Conservation (phyloP, 2,113 vertebrate genomes). For the Petromus typicus region DNA sequence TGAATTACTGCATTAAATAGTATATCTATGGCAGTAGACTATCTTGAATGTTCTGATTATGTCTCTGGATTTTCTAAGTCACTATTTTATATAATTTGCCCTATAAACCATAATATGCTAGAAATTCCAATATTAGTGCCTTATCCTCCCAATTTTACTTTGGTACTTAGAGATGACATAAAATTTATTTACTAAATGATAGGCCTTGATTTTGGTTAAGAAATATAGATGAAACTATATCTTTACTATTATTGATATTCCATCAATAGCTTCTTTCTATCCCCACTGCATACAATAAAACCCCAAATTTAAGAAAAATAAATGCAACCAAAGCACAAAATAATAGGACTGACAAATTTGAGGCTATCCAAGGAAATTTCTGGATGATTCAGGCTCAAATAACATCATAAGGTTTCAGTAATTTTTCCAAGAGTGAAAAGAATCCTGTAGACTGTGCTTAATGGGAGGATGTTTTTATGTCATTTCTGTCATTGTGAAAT, state of each 20-base stretch:
- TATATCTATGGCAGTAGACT: background rate
- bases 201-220: background rate
- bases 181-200: background rate
- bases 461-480: background rate
- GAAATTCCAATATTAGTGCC: background rate
- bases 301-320: constrained; percentile 47
- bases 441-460: background rate
- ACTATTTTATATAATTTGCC: background rate
- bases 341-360: background rate
- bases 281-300: background rate
- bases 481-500: background rate
- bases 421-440: constrained; percentile 17
- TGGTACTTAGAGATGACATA: background rate
- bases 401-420: constrained; percentile 21
- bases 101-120: background rate
- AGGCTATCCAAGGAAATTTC: constrained; percentile 28
- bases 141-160: background rate
- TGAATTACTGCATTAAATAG: background rate
- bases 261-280: background rate
- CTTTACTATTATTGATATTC: background rate
- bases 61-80: background rate
- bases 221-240: background rate
- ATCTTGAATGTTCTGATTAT: background rate
- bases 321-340: background rate
- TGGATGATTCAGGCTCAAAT: background rate